Percentiles rank a stretch among this genome's conserved stretches.
phyloP scores from a whole-genome alignment of 2,113 vertebrate genomes.

The Regulus satrapa region DNA sequence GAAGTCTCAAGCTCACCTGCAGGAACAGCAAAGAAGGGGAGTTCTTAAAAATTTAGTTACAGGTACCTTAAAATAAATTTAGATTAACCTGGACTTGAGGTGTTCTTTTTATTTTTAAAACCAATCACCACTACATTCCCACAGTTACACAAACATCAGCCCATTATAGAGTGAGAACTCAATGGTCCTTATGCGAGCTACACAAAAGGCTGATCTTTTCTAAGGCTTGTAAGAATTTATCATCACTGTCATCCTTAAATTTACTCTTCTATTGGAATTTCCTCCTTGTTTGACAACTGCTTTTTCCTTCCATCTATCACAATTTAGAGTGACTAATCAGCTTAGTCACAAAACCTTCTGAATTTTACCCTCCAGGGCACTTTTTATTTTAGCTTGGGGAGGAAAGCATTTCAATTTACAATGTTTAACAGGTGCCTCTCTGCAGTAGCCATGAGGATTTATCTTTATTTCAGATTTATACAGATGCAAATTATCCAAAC shows the following conservation, averaged over 20 bases:
- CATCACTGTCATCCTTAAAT: slow-evolving; percentile 52
- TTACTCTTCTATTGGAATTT: slow-evolving; percentile 58
- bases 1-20: neutral
- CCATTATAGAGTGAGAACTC: neutral
- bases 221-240: slow-evolving; percentile 56
- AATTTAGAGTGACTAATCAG: slow-evolving; percentile 59
- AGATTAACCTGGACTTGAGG: neutral
- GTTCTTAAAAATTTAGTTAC: neutral
- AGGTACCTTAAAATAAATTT: neutral
- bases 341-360: slow-evolving; percentile 58
- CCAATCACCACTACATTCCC: neutral
- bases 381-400: slow-evolving; percentile 38
- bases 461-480: slow-evolving; percentile 15
- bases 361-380: slow-evolving; percentile 36
- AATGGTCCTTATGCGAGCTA: slow-evolving; percentile 2
- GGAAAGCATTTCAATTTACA: slow-evolving; percentile 45
- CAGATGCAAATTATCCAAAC: slow-evolving; percentile 16
- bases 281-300: slow-evolving; percentile 52
- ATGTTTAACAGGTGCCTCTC: neutral
- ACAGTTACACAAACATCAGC: neutral
- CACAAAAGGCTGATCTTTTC: slow-evolving; percentile 39
- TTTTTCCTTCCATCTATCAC: slow-evolving; percentile 62
- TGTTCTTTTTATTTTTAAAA: neutral
- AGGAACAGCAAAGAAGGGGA: neutral
- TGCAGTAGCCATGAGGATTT: neutral